Conservation (phyloP, 2,113 vertebrate species). For the Gymnobelideus leadbeateri region DNA sequence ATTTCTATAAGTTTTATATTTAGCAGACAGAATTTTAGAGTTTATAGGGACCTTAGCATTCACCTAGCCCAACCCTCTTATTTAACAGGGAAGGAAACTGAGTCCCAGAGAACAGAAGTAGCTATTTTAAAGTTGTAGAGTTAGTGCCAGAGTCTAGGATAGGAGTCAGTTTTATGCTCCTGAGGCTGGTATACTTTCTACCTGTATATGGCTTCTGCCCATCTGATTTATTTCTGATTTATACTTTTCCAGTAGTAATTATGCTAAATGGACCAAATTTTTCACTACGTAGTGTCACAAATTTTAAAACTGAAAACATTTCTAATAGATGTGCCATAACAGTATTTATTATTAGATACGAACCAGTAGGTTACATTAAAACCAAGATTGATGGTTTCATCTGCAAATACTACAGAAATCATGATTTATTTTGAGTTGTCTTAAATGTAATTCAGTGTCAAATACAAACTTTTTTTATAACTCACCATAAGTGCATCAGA, state of each 20-base stretch:
- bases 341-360: not conserved
- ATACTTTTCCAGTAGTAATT: slow-evolving; percentile 16
- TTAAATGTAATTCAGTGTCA: slow-evolving; percentile 13
- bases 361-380: slow-evolving; percentile 43
- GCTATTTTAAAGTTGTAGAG: not conserved
- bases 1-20: not conserved
- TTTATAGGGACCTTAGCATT: not conserved
- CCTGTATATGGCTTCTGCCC: not conserved
- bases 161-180: not conserved
- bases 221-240: not conserved
- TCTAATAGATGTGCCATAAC: not conserved
- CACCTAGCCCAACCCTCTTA: not conserved
- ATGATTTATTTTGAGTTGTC: slow-evolving; percentile 33
- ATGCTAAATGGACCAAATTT: slow-evolving; percentile 32
- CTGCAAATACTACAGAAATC: not conserved
- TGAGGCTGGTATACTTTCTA: not conserved
- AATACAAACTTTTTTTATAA: slow-evolving; percentile 38
- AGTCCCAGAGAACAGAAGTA: not conserved
- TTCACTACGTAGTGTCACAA: not conserved
- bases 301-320: slow-evolving; percentile 48
- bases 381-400: slow-evolving; percentile 15
- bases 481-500: not conserved
- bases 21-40: not conserved
- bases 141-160: not conserved
- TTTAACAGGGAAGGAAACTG: not conserved